phyloP scores from a whole-genome alignment of 2,797 vertebrate genomes.

The Sphenodon punctatus region DNA sequence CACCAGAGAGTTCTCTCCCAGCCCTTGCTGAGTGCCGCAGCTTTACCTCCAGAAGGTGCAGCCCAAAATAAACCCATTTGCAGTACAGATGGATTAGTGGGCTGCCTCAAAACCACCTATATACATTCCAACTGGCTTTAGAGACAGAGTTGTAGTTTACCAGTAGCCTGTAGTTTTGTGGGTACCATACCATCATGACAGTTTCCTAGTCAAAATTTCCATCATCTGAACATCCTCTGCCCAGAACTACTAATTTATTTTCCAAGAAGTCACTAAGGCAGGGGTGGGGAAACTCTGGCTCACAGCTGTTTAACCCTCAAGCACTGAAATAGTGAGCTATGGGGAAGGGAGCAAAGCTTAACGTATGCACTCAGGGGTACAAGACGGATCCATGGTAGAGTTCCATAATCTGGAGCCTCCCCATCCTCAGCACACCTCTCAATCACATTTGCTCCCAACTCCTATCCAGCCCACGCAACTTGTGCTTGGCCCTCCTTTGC shows the following conservation, averaged over 20 bases:
- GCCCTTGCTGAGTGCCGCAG: background rate
- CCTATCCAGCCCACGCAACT: too few species aligned
- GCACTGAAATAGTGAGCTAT: too few species aligned
- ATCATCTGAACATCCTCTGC: fast-evolving
- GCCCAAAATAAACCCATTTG: fast-evolving
- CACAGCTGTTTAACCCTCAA: too few species aligned
- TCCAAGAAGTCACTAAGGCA: background rate
- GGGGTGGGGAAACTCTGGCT: too few species aligned
- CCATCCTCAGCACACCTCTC: too few species aligned
- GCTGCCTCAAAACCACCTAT: background rate
- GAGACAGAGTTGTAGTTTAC: background rate
- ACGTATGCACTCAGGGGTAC: too few species aligned
- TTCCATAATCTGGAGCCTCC: too few species aligned
- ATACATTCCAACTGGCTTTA: background rate
- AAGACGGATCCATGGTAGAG: too few species aligned
- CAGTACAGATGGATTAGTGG: fast-evolving
- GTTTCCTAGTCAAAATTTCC: background rate
- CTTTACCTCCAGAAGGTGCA: background rate
- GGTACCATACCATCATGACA: fast-evolving
- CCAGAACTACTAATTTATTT: fast-evolving
- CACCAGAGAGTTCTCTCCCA: fast-evolving
- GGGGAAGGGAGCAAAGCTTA: too few species aligned
- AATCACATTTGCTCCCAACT: too few species aligned
- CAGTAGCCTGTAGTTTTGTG: background rate
- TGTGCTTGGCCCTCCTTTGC: too few species aligned